Evolutionary conservation across 2,888 invertebrate species (phyloP).

Genomic region (Troglohyphantes excavatus): DNA sequence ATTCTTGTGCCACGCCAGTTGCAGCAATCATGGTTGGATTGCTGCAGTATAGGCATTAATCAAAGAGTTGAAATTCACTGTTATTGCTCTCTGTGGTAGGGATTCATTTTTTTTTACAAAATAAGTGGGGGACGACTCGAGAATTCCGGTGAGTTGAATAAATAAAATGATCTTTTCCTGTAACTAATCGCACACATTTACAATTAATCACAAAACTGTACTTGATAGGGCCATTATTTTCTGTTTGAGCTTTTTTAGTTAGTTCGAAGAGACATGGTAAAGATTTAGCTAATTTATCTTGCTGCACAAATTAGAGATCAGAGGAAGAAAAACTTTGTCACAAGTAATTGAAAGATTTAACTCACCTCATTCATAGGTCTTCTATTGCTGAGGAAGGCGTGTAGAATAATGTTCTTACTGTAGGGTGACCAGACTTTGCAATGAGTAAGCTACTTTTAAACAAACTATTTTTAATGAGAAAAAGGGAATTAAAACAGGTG

Average conservation of each 20-base stretch:
- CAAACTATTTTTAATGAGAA: background rate
- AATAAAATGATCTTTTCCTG: conserved; percentile 48
- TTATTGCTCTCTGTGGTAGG: background rate
- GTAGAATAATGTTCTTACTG: conserved; percentile 53
- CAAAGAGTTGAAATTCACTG: conserved; percentile 36
- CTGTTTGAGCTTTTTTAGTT: conserved; percentile 51
- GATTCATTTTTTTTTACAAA: conserved; percentile 10
- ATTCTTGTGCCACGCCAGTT: background rate
- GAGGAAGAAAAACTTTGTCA: conserved; percentile 39
- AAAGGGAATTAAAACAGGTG: background rate
- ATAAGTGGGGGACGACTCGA: conserved; percentile 8
- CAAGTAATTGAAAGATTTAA: conserved; percentile 40
- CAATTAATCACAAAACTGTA: conserved; percentile 59
- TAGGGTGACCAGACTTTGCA: conserved; percentile 49
- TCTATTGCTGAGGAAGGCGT: conserved; percentile 42
- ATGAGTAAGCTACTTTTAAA: background rate
- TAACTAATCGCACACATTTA: conserved; percentile 61
- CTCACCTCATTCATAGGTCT: conserved; percentile 64
- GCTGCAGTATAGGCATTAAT: background rate
- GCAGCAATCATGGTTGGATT: background rate
- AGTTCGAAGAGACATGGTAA: conserved; percentile 52
- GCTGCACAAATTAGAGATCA: conserved; percentile 64
- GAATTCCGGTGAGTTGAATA: conserved; percentile 28
- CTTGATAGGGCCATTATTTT: conserved; percentile 22
- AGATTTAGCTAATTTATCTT: conserved; percentile 61